Conservation (phyloP, 2,113 vertebrate species). For the Dipodomys merriami region DNA sequence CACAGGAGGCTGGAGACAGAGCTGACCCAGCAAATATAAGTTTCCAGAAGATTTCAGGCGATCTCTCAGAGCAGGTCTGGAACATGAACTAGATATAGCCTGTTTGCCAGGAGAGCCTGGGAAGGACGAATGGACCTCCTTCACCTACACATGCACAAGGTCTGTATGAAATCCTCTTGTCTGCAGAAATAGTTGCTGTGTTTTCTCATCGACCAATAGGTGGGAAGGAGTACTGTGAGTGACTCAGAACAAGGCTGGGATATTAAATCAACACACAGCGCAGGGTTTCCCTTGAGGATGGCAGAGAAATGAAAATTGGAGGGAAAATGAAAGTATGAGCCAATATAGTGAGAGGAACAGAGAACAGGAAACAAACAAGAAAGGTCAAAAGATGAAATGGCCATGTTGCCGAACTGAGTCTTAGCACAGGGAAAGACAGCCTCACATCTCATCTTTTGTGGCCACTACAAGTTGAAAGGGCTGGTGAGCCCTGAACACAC, state of each 20-base stretch:
- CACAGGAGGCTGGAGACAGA: not conserved
- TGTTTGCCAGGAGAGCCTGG: not conserved
- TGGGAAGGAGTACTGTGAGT: not conserved
- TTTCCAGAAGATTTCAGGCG: not conserved
- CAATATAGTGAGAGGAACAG: not conserved
- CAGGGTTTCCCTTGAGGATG: constrained; percentile 31
- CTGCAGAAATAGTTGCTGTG: rapidly evolving
- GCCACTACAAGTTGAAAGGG: not conserved
- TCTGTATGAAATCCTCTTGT: not conserved
- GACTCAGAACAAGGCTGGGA: not conserved
- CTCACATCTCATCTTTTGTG: not conserved
- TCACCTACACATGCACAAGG: not conserved
- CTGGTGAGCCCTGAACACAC: rapidly evolving
- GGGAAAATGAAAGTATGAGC: not conserved
- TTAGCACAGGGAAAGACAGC: not conserved
- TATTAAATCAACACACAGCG: not conserved
- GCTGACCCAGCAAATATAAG: rapidly evolving
- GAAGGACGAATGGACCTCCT: not conserved
- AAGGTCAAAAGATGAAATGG: not conserved
- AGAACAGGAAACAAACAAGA: not conserved
- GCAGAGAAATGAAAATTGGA: not conserved
- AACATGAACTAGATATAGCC: not conserved
- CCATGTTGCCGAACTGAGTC: not conserved
- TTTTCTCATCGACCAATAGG: not conserved
- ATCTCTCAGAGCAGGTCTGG: not conserved